A percentile compares a stretch with the other conserved stretches of the same genome.
Conservation (phyloP, 2,113 vertebrate species). For the Semnornis frantzii region DNA sequence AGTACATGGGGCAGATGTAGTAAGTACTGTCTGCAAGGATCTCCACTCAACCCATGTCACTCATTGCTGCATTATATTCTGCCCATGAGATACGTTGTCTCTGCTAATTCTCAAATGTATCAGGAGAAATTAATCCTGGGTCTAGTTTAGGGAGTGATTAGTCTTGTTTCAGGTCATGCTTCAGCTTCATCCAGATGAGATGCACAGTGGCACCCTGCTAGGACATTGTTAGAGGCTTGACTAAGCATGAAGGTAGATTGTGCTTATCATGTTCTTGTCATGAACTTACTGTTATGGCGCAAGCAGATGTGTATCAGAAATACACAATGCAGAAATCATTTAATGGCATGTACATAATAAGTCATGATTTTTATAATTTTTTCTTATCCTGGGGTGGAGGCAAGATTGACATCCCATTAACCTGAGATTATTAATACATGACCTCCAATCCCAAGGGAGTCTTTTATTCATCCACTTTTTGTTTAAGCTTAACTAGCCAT, state of each 20-base stretch:
- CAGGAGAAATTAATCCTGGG: neutral
- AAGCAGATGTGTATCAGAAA: neutral
- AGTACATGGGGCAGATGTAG: neutral
- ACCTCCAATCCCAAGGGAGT: neutral
- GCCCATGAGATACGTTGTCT: neutral
- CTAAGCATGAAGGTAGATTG: neutral
- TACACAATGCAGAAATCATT: neutral
- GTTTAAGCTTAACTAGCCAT: neutral
- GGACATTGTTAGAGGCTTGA: neutral
- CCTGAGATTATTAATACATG: neutral
- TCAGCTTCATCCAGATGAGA: neutral
- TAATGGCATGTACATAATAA: neutral
- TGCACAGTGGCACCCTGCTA: neutral
- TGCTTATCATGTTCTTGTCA: neutral
- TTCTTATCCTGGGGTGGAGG: neutral
- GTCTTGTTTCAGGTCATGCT: neutral
- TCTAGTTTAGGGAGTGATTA: neutral
- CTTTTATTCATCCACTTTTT: neutral
- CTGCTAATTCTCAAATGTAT: neutral
- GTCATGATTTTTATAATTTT: neutral
- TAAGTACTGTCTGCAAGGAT: neutral
- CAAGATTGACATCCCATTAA: neutral
- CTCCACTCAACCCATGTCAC: neutral
- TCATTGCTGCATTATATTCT: neutral
- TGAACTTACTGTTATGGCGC: neutral